A percentile compares a stretch with the other conserved stretches of the same genome.
Evolutionary conservation across 2,888 invertebrate species (phyloP).

Genomic region (Zhengitettix transpicula): DNA sequence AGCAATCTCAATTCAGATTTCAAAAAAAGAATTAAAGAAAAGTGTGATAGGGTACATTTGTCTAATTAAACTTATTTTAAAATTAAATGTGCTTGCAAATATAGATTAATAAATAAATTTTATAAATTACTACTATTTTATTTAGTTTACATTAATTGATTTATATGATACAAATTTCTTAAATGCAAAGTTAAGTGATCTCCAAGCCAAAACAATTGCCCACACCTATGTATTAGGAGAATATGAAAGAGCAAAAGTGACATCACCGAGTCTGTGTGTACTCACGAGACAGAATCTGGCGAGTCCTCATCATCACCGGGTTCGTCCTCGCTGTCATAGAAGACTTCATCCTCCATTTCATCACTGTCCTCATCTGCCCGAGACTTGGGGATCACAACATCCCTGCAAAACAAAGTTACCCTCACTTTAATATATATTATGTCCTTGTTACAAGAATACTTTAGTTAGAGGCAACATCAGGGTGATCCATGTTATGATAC

Average conservation of each 20-base stretch:
- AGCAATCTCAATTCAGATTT: background rate
- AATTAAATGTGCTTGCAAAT: background rate
- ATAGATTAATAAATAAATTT: background rate
- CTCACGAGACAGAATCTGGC: slow-evolving; percentile 25
- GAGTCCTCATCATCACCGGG: slow-evolving; percentile 44
- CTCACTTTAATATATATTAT: no score
- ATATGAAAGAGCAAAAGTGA: no score
- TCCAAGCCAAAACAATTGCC: background rate
- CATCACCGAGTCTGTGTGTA: slow-evolving; percentile 10
- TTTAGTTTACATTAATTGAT: background rate
- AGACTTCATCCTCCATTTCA: slow-evolving; percentile 45
- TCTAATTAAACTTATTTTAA: background rate
- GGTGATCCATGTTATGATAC: no score
- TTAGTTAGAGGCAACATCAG: no score
- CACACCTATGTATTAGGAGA: no score
- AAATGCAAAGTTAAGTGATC: background rate
- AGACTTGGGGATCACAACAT: slow-evolving; percentile 35
- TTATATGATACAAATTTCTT: background rate
- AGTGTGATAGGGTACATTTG: background rate
- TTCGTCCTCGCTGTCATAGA: slow-evolving; percentile 55
- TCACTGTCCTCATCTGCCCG: slow-evolving; percentile 35
- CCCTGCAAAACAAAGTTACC: no score
- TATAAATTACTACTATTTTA: background rate
- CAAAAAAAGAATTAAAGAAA: background rate
- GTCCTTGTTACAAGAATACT: no score